These are phyloP conservation scores for Limnothrissa miodon DNA, from an alignment of 2,113 vertebrate species.

Conservation along the genomic window DNA sequence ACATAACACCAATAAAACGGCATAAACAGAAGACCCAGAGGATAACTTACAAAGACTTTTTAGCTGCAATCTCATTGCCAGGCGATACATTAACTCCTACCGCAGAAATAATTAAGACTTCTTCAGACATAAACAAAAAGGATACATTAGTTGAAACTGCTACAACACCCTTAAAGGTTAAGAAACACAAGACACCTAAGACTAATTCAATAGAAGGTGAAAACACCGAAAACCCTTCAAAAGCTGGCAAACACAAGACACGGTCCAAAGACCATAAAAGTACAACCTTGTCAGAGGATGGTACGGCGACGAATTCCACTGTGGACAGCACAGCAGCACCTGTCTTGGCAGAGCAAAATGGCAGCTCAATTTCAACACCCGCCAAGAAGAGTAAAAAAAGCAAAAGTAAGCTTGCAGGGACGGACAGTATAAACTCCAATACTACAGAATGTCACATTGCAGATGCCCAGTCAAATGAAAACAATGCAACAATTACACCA, in stretches of 20 bases:
- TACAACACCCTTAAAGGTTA: background rate
- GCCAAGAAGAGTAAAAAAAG: conserved; percentile 7
- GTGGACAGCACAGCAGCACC: background rate
- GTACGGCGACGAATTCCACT: background rate
- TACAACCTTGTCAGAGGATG: background rate
- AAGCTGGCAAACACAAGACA: background rate
- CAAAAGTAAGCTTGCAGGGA: conserved; percentile 19
- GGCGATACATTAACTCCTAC: background rate
- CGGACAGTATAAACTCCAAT: background rate
- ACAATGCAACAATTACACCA: background rate
- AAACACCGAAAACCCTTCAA: background rate
- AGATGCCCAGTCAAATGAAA: conserved; percentile 13
- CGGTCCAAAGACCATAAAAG: background rate
- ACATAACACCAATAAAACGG: background rate
- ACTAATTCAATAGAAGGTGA: background rate
- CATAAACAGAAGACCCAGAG: background rate
- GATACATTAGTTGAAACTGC: background rate
- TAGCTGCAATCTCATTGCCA: background rate
- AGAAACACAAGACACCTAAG: background rate
- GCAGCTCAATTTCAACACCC: background rate
- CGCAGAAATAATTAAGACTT: background rate
- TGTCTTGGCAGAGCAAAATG: background rate
- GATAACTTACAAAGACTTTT: background rate
- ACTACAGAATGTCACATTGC: background rate
- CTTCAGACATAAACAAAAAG: background rate